Base-by-base conservation (phyloP, 2,113 vertebrate genomes). In the Proterorhinus semilunaris region DNA sequence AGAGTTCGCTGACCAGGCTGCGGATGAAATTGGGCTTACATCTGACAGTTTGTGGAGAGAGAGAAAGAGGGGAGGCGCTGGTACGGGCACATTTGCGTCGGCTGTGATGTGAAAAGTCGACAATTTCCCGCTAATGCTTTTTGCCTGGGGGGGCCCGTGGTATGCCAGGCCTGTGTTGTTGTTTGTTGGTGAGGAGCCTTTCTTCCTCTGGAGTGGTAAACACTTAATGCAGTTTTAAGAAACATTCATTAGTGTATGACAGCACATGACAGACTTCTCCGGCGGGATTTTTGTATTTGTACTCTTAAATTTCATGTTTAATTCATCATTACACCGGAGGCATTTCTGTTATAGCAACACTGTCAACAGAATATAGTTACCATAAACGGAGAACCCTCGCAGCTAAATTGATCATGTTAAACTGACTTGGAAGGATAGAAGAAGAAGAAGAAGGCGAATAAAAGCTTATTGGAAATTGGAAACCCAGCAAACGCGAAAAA, bases 221-320 rank as follows among this genome's bases (percentile, higher is more conserved):
- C 73, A 74, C 71, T 76, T 82, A 76, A 69, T 81, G 68, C 75
- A 68, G 66, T 55, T 81, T 89, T 79, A 79, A 74, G 66, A 81
- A 71, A 79, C 63, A 70, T 83, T 88, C 79, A 81, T 84, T 86
- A 80, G 81, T 9, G 52, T 54, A 73, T 66, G 54, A 74, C 65
- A 66, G 76, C 46, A 12, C 53, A 78, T 71, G 79, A 78, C 78
- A 87, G 72, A 80, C 48, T 76, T 75, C 12, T 79, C 66, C 82
- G 61, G 48, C 69, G 82, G 80, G 73, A 79, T 44, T 47, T 36
- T 74, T 55, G 72, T 78, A 79, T 68, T 83, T 64, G 64, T 65
- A 53, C 66, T 79, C 59, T 81, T 79, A 74, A 68, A 83, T 81
- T 79, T 76, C 73, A 81, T 84, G 70, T 87, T 89, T 87, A 80